Conservation (phyloP, 2,113 vertebrate genomes). For the Condylura cristata region DNA sequence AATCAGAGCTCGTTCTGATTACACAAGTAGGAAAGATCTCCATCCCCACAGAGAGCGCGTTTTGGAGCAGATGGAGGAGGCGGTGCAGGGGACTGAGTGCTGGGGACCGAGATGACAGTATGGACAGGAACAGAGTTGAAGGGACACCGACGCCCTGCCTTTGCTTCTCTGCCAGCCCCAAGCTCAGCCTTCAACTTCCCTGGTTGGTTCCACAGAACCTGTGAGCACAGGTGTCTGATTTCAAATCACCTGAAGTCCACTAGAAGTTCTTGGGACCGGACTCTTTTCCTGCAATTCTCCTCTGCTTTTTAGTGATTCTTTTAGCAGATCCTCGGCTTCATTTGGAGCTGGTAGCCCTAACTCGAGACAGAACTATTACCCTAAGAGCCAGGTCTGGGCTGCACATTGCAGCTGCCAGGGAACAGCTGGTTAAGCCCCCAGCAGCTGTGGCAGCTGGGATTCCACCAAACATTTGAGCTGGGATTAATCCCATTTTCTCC, state of each 20-base stretch:
- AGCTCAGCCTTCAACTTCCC: conserved; percentile 16
- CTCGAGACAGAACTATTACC: not conserved
- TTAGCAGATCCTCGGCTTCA: not conserved
- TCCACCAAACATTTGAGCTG: conserved; percentile 55
- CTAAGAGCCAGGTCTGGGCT: conserved; percentile 3
- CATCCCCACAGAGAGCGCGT: not conserved
- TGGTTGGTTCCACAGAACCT: not conserved
- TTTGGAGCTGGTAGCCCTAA: not conserved
- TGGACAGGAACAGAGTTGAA: not conserved
- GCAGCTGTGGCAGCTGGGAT: conserved; percentile 74
- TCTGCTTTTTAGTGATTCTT: conserved; percentile 18
- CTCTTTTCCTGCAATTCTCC: not conserved
- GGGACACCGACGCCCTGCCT: not conserved
- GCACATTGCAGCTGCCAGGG: conserved; percentile 61
- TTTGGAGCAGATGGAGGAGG: not conserved
- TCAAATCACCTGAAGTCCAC: not conserved
- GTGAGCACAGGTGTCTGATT: conserved; percentile 35
- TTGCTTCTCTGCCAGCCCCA: conserved; percentile 34
- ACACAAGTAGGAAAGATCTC: not conserved
- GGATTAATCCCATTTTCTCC: conserved; percentile 53
- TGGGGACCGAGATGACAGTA: not conserved
- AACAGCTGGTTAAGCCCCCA: conserved; percentile 75
- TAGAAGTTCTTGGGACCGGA: not conserved
- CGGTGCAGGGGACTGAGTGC: not conserved
- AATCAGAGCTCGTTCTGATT: not conserved